Evolutionary conservation across 2,888 invertebrate genomes (phyloP).

Genomic region (Rhimphoctona megacephalus): DNA sequence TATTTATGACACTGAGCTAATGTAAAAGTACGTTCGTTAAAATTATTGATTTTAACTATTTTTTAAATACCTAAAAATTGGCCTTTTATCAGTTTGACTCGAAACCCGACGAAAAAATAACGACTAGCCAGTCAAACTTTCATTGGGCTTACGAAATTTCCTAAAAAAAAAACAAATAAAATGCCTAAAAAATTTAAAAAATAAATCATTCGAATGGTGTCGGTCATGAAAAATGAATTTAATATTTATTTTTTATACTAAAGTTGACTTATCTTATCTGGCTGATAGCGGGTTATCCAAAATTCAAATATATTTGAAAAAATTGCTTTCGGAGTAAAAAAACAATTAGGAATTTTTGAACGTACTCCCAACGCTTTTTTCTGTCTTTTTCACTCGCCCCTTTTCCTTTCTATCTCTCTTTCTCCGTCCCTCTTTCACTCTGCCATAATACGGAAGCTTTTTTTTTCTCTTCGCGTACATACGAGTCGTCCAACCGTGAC

Average conservation of each 20-base stretch:
- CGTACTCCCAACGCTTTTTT: background rate
- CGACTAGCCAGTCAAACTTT: no score
- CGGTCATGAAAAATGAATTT: background rate
- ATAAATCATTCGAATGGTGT: background rate
- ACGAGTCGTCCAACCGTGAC: slow-evolving; percentile 53
- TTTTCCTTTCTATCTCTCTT: background rate
- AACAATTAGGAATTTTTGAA: background rate
- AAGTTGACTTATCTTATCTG: background rate
- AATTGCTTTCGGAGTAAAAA: background rate
- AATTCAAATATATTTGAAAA: background rate
- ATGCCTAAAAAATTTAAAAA: background rate
- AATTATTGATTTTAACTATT: background rate
- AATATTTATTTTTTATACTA: background rate
- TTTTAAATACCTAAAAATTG: background rate
- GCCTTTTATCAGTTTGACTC: background rate
- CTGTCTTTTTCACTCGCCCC: background rate
- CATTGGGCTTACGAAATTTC: no score
- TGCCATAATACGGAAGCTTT: slow-evolving; percentile 22
- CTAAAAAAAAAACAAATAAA: no score
- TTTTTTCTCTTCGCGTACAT: slow-evolving; percentile 28
- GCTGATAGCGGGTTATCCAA: no score
- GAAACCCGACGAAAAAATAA: no score
- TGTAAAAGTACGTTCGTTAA: background rate
- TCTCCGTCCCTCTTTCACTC: slow-evolving; percentile 2
- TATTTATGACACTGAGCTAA: background rate